Evolutionary conservation across 2,888 invertebrate genomes (phyloP).

Genomic region (Rhodophaea formosa): DNA sequence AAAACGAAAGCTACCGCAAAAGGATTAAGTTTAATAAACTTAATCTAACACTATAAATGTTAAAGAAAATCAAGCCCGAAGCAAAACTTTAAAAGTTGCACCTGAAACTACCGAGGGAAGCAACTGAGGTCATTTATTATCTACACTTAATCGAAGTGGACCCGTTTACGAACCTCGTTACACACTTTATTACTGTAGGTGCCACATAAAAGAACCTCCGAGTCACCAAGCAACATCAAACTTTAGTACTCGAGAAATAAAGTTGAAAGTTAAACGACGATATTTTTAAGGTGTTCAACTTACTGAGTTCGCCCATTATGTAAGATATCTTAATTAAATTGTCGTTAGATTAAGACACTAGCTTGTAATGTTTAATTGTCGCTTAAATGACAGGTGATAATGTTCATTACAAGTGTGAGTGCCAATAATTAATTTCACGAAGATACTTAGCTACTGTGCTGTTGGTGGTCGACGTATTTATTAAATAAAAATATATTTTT

Average conservation of each 20-base stretch:
- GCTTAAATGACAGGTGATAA: conserved; percentile 12
- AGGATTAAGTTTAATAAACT: neutral
- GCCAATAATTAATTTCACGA: no score
- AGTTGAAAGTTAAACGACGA: conserved; percentile 25
- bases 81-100: conserved; percentile 8
- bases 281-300: conserved; percentile 28
- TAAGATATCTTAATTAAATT: conserved; percentile 34
- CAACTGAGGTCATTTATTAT: conserved; percentile 32
- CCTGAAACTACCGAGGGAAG: conserved; percentile 23
- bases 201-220: conserved; percentile 33
- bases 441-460: no score
- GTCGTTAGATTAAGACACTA: conserved; percentile 29
- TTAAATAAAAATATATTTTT: no score
- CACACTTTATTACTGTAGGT: conserved; percentile 32
- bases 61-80: conserved; percentile 8
- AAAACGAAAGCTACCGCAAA: no score
- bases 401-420: neutral
- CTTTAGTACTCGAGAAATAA: conserved; percentile 26
- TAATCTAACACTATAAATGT: neutral
- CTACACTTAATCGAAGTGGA: conserved; percentile 34
- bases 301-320: conserved; percentile 26
- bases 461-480: no score
- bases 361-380: conserved; percentile 22
- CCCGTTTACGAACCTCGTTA: conserved; percentile 32
- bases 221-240: conserved; percentile 26